A percentile compares a stretch with the other conserved stretches of the same genome.
Evolutionary conservation across 2,797 vertebrate species (phyloP).

Genomic region (Muscicapa striata): DNA sequence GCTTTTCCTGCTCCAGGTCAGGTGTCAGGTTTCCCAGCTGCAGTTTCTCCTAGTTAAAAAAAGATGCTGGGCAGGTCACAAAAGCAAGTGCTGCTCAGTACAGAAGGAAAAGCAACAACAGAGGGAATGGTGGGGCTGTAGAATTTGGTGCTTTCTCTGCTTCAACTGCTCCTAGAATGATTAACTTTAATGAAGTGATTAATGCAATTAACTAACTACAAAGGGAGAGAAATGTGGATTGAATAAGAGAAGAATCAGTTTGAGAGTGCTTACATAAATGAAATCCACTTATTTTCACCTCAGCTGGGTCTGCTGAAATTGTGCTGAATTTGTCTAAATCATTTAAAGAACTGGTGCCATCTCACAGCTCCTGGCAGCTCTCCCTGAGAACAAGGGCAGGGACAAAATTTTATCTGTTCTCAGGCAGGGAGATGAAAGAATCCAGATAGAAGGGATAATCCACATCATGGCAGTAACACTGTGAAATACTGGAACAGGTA

Average conservation of each 20-base stretch:
- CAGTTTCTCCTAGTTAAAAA: neutral
- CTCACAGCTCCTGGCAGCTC: neutral
- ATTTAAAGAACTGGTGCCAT: neutral
- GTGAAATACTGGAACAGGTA: neutral
- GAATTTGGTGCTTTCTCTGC: neutral
- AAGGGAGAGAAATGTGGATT: conserved; percentile 12
- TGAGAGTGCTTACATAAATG: neutral
- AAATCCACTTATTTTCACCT: conserved; percentile 46
- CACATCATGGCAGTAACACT: neutral
- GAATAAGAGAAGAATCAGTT: conserved; percentile 2
- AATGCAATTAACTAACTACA: conserved; percentile 64
- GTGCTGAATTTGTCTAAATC: neutral
- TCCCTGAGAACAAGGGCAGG: neutral
- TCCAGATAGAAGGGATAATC: neutral
- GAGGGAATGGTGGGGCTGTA: neutral
- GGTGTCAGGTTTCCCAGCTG: neutral
- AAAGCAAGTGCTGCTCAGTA: neutral
- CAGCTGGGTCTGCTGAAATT: neutral
- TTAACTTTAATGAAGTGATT: conserved; percentile 36
- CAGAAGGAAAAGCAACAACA: neutral
- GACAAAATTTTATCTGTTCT: neutral
- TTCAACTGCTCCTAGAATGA: neutral
- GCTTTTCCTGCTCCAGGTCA: neutral
- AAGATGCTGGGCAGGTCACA: neutral
- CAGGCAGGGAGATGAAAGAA: neutral